These are phyloP conservation scores for Camptogramma bilineatum DNA, from an alignment of 2,888 invertebrate species.

Conservation along the genomic window DNA sequence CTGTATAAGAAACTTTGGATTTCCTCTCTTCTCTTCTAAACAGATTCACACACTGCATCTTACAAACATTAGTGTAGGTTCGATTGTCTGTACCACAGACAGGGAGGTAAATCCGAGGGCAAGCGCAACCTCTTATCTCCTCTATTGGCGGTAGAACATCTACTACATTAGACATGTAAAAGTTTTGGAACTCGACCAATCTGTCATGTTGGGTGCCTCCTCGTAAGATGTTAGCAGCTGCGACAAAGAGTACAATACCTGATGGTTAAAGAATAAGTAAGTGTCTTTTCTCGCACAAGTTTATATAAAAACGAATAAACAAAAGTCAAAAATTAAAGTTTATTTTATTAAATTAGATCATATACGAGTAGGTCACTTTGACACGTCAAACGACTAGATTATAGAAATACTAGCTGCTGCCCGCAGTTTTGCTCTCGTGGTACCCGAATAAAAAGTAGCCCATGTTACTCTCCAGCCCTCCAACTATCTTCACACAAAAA, in stretches of 20 bases:
- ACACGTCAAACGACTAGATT: too few species aligned
- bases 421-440: too few species aligned
- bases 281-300: neutral
- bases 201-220: neutral
- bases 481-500: too few species aligned
- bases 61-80: constrained; percentile 51
- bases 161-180: constrained; percentile 24
- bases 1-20: constrained; percentile 16
- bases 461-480: too few species aligned
- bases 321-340: too few species aligned
- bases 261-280: neutral
- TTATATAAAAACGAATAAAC: too few species aligned
- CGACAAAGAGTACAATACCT: constrained; percentile 1
- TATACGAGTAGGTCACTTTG: too few species aligned
- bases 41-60: constrained; percentile 45
- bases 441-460: too few species aligned
- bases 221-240: neutral
- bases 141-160: constrained; percentile 42
- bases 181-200: constrained; percentile 24
- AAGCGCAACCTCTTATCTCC: constrained; percentile 46
- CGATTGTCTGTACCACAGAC: constrained; percentile 59
- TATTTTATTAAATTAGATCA: too few species aligned
- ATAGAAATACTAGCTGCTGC: too few species aligned
- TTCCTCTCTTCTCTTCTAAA: neutral
- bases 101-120: constrained; percentile 64